Conservation (phyloP, 2,888 invertebrate species). For the Abscondita cerata region DNA sequence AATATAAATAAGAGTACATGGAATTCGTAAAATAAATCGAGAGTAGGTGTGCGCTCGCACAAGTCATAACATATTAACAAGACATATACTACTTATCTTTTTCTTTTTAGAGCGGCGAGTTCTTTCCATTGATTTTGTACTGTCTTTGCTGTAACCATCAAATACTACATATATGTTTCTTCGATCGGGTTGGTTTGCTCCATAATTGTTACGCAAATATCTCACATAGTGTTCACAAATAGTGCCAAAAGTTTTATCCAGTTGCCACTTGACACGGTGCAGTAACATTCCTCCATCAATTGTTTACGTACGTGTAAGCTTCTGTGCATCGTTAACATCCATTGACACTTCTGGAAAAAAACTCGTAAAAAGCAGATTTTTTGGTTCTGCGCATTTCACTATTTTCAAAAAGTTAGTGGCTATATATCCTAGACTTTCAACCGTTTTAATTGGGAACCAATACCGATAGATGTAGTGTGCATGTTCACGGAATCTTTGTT, state of each 20-base stretch:
- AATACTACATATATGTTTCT: not conserved
- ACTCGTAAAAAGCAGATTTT: conserved; percentile 2
- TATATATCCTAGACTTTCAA: too few relatives aligned
- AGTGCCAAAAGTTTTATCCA: not conserved
- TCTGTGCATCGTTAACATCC: not conserved
- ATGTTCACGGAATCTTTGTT: too few relatives aligned
- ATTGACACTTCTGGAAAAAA: not conserved
- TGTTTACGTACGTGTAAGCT: not conserved
- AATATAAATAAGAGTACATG: too few relatives aligned
- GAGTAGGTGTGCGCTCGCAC: too few relatives aligned
- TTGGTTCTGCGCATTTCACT: conserved; percentile 3
- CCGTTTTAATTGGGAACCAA: too few relatives aligned
- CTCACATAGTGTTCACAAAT: not conserved
- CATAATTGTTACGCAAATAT: not conserved
- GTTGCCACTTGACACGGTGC: not conserved
- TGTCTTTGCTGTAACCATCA: not conserved
- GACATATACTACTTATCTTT: too few relatives aligned
- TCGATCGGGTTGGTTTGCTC: too few relatives aligned
- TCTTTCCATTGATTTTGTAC: not conserved
- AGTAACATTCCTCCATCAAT: not conserved
- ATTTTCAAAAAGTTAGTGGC: conserved; percentile 7
- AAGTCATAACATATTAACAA: too few relatives aligned
- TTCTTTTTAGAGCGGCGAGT: not conserved
- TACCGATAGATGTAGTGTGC: too few relatives aligned
- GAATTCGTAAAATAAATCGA: too few relatives aligned